phyloP scores from a whole-genome alignment of 2,888 invertebrate genomes.

The Onthophagus sagittarius region DNA sequence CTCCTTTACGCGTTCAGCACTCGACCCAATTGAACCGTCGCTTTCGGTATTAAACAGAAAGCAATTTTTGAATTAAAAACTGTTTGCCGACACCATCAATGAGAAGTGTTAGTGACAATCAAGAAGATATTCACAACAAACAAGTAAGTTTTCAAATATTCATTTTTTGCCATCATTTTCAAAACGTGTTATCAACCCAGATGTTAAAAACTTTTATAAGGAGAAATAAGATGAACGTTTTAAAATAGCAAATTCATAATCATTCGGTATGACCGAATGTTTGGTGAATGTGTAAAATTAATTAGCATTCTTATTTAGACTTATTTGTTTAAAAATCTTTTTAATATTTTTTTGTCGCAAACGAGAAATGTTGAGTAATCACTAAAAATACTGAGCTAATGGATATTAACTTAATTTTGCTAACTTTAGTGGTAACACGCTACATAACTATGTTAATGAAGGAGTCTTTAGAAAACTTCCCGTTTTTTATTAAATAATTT shows the following conservation, averaged over 20 bases:
- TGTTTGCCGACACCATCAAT: background rate
- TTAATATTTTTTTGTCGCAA: no score
- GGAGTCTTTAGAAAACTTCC: no score
- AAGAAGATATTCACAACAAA: background rate
- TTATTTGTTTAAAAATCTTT: no score
- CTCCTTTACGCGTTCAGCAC: background rate
- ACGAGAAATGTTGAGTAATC: background rate
- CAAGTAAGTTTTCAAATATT: background rate
- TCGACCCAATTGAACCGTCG: constrained; percentile 2
- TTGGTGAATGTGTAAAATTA: no score
- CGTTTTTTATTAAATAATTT: no score
- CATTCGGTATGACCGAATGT: no score
- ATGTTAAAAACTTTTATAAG: background rate
- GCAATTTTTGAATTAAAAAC: constrained; percentile 8
- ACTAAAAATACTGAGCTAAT: background rate
- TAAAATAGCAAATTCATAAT: no score
- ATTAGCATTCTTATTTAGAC: no score
- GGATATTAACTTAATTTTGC: no score
- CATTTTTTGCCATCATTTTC: background rate
- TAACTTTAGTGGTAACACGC: no score
- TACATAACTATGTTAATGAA: no score
- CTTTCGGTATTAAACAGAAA: background rate
- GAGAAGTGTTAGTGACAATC: background rate
- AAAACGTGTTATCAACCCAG: background rate
- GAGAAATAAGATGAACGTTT: no score